phyloP scores from a whole-genome alignment of 2,888 invertebrate species.

The Erebia palarica region DNA sequence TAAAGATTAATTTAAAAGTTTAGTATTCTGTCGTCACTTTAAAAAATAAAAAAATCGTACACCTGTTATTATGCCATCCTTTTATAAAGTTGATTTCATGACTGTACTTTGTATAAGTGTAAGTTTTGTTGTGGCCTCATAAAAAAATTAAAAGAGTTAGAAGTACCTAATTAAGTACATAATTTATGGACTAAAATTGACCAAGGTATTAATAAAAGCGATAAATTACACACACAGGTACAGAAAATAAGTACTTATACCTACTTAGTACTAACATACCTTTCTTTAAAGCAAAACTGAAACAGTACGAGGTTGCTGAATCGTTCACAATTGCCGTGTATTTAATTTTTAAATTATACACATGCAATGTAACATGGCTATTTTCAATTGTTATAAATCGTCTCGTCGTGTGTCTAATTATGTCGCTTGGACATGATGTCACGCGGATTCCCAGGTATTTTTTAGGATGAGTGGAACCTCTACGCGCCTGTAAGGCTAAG shows the following conservation, averaged over 20 bases:
- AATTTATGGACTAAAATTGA: no score
- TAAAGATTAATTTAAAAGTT: not conserved
- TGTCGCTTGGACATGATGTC: slow-evolving; percentile 18
- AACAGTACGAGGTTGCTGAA: not conserved
- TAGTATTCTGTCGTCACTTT: not conserved
- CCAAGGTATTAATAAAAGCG: no score
- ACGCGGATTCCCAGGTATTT: slow-evolving; percentile 24
- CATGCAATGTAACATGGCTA: not conserved
- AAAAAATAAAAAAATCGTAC: not conserved
- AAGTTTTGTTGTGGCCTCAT: no score
- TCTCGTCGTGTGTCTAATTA: slow-evolving; percentile 3
- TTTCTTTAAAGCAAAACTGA: not conserved
- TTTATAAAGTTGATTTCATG: no score
- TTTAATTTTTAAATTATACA: slow-evolving; percentile 2
- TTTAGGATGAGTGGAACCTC: slow-evolving; percentile 39
- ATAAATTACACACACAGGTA: not conserved
- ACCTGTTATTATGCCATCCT: no score
- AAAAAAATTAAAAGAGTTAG: no score
- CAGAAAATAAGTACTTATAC: not conserved
- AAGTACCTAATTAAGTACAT: no score
- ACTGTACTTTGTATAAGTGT: no score
- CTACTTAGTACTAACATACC: no score
- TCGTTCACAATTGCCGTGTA: slow-evolving; percentile 1
- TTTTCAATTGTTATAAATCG: slow-evolving; percentile 3
- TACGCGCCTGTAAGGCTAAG: slow-evolving; percentile 52